Base-by-base conservation (phyloP, 1,140 invertebrate species). In the Chrysoperla carnea region DNA sequence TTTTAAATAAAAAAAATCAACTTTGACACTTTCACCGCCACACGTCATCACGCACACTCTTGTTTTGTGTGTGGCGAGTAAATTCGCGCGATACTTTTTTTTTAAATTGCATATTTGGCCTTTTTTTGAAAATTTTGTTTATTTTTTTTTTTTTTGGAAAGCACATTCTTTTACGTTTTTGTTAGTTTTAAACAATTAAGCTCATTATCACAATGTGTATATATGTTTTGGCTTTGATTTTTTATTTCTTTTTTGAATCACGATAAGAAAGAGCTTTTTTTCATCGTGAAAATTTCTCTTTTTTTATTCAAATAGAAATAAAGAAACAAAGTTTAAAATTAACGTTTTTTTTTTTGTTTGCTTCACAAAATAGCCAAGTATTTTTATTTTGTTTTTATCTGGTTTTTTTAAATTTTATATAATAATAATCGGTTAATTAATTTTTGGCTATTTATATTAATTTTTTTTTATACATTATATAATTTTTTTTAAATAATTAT, bases 401-500 rank as follows among this genome's bases (percentile, higher is more conserved):
- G 14, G n/a, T n/a, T 44, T 52, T 43, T 49, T 29, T 53, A 52
- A 53, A 51, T 50, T 50, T 51, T 50, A 46, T 51, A 50, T 53
- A 51, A 51, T 50, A 52, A 53, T 56, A 55, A 49, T 23, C 17
- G 17, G 17, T 23, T 23, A 23, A 33, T 33, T 33, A 33, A 33
- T 33, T 33, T 33, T 33, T 33, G 31, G 31, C 31, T 33, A 33
- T 33, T 33, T 33, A 33, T 11, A 11, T 11, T 33, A 33, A 9
- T 33, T 23, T 23, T 23, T 23, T 23, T 23, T 23, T 23, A 23
- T 23, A 23, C 17, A 23, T 23, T 3, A 23, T 23, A 23, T 23
- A 23, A 23, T 23, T 3, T 23, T 23, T 23, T 33, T 33, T 33
- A 9, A 33, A 33, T 33, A 33, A 33, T 33, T 33, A 33, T 11